phyloP scores from a whole-genome alignment of 2,113 vertebrate species.

The Brachyhypopomus gauderio region DNA sequence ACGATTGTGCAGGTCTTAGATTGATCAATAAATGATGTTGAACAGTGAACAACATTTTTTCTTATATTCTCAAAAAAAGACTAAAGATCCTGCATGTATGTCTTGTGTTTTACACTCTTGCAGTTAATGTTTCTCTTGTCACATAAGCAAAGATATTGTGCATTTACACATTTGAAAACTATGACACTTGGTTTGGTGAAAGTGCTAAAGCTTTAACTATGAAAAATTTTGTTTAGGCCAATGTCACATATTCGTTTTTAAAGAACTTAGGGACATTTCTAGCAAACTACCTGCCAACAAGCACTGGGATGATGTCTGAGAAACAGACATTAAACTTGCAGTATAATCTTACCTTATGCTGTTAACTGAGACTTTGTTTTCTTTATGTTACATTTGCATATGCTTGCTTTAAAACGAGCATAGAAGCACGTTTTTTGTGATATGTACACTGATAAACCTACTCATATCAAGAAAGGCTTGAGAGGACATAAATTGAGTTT shows the following conservation, averaged over 20 bases:
- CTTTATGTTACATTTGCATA: background rate
- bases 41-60: background rate
- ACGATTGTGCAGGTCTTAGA: background rate
- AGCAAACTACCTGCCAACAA: background rate
- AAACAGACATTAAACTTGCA: background rate
- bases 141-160: background rate
- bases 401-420: background rate
- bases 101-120: background rate
- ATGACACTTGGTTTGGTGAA: background rate
- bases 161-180: too few species aligned
- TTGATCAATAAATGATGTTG: background rate
- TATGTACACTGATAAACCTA: background rate
- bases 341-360: background rate
- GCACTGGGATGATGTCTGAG: background rate
- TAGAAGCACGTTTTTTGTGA: background rate
- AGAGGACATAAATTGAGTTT: constrained; percentile 13
- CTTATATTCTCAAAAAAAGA: background rate
- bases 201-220: background rate
- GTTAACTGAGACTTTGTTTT: background rate
- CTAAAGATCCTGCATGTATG: background rate
- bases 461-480: background rate
- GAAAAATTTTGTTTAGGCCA: background rate
- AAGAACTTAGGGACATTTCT: background rate
- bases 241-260: constrained; percentile 9
- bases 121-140: background rate